Base-by-base conservation (phyloP, 2,113 vertebrate genomes). In the Oenanthe oenanthe region DNA sequence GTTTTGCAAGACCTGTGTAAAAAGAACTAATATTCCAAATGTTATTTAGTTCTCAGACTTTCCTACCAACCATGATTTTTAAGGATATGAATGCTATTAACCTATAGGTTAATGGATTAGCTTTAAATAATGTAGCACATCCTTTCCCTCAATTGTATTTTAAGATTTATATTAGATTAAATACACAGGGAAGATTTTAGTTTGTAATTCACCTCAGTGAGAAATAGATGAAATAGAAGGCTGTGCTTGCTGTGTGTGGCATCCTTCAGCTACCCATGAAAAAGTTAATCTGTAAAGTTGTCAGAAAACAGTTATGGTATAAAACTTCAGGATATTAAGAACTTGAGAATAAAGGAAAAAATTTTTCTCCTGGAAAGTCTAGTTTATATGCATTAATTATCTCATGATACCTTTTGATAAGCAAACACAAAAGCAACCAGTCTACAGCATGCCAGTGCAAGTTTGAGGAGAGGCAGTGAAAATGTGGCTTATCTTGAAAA, bases 401-500 rank as follows among this genome's bases (percentile, higher is more conserved):
- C 51, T 63, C 21, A 34, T 50, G 16, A 32, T 74, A 42, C 12
- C 34, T 90, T 77, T 62, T 72, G 70, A 51, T 86, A 78, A 92
- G 53, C 24, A 80, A 89, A 56, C 26, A 66, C 56, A 68, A 66
- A 72, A 75, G 31, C 50, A 76, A 28, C 16, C 32, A 25, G 31
- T 6, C 16, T 90, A 66, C 13, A 78, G 38, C 87, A 34, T 77
- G 87, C 53, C 68, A 77, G 51, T 1, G 2, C 87, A 93, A 68
- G 68, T 73, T 60, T 71, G 43, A 68, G n/a, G 47, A 54, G 25
- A 88, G 32, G 48, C 57, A 81, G 40, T 42, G 73, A 81, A 93
- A 89, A 61, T 58, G 12, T 85, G 85, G n/a, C 90, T 92, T 77
- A 84, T 62, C 91, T 94, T 86, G 56, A 74, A 88, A 63, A 90